Conservation (phyloP, 30 jellyfish, hydroid and myxozoan species). For the Haliclystus octoradiatus region DNA sequence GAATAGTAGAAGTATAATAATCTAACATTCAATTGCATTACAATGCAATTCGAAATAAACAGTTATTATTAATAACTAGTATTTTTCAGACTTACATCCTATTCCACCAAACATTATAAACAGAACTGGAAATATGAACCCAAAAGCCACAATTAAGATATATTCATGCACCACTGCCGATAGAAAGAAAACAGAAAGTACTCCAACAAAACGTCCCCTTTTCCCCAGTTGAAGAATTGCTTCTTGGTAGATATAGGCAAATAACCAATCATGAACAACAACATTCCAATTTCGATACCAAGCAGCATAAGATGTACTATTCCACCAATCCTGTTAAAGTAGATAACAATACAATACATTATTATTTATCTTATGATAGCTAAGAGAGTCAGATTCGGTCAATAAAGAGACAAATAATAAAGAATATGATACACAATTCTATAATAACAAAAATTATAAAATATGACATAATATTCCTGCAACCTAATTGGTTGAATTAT, state of each 20-base stretch:
- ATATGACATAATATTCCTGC: too few species aligned
- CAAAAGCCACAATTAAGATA: conserved; percentile 69
- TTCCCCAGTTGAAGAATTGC: conserved; percentile 40
- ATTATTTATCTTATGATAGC: too few species aligned
- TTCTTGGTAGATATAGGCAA: conserved; percentile 73
- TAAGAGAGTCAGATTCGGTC: too few species aligned
- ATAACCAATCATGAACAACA: conserved; percentile 90
- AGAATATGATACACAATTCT: too few species aligned
- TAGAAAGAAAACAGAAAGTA: conserved; percentile 38
- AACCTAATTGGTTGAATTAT: too few species aligned
- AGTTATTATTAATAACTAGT: too few species aligned
- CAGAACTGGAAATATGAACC: conserved; percentile 75
- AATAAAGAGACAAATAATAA: too few species aligned
- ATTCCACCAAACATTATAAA: conserved; percentile 79
- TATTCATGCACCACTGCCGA: conserved; percentile 88
- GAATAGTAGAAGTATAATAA: too few species aligned
- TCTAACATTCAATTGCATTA: too few species aligned
- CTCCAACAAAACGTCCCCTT: conserved; percentile 41
- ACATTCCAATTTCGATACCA: conserved; percentile 93
- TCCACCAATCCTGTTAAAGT: conserved; percentile 89
- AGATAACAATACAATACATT: background rate
- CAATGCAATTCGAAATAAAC: too few species aligned
- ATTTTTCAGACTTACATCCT: conserved; percentile 94
- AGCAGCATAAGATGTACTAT: conserved; percentile 60
- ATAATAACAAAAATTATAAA: too few species aligned